phyloP scores from a whole-genome alignment of 2,797 vertebrate genomes.

The Choloepus didactylus region DNA sequence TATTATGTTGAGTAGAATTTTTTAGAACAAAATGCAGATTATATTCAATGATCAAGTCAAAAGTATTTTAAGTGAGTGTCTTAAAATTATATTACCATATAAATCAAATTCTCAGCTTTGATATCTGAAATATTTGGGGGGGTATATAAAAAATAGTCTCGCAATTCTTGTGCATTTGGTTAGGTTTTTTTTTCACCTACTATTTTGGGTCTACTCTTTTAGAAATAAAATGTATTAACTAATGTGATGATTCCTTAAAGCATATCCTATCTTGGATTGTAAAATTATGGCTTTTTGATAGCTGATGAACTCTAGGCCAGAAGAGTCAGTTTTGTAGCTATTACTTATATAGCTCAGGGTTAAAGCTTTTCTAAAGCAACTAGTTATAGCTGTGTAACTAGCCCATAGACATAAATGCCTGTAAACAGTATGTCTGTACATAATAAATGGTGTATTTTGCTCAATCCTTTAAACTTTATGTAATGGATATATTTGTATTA shows the following conservation, averaged over 20 bases:
- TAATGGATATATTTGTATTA: conserved; percentile 22
- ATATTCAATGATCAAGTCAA: neutral
- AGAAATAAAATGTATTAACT: neutral
- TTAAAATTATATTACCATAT: neutral
- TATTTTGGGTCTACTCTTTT: neutral
- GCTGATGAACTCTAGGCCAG: conserved; percentile 34
- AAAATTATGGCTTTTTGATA: conserved; percentile 25
- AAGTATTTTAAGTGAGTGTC: conserved; percentile 46
- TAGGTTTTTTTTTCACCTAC: neutral
- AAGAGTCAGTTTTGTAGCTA: neutral
- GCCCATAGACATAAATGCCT: neutral
- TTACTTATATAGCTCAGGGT: conserved; percentile 22
- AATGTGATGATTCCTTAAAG: conserved; percentile 15
- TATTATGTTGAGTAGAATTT: neutral
- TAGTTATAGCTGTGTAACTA: neutral
- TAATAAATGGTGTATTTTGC: conserved; percentile 32
- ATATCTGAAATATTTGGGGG: neutral
- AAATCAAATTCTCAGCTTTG: neutral
- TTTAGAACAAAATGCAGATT: neutral
- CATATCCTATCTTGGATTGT: conserved; percentile 27
- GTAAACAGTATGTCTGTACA: neutral
- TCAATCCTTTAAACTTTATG: conserved; percentile 57
- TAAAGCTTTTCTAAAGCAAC: conserved; percentile 22
- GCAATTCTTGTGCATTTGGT: neutral
- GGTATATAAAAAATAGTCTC: neutral